phyloP scores from a whole-genome alignment of 2,797 vertebrate species.

The Periophthalmus magnuspinnatus region DNA sequence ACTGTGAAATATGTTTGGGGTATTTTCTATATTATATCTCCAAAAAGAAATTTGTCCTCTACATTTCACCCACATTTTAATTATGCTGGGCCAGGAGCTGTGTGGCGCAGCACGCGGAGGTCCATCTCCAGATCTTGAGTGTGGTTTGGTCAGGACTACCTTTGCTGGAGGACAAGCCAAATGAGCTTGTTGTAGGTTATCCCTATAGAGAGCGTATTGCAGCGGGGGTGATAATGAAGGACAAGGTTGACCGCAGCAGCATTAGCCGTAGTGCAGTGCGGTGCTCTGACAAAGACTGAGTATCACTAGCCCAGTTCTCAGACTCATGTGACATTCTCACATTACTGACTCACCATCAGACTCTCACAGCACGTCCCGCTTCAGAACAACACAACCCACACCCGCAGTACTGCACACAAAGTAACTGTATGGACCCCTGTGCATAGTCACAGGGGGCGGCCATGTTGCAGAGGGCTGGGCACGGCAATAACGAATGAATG shows the following conservation, averaged over 20 bases:
- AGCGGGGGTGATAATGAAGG: constrained; percentile 5
- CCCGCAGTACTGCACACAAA: constrained; percentile 10
- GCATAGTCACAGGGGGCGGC: constrained; percentile 14
- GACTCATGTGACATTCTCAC: constrained; percentile 75
- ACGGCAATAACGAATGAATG: constrained; percentile 47
- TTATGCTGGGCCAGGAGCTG: neutral
- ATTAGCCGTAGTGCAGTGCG: neutral
- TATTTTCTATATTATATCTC: too few species aligned
- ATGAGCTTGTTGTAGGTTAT: neutral
- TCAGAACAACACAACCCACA: constrained; percentile 42
- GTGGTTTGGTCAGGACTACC: neutral
- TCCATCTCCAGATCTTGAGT: neutral
- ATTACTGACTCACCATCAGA: constrained; percentile 72
- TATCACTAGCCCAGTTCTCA: constrained; percentile 57
- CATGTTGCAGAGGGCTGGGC: constrained; percentile 13
- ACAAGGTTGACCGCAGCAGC: constrained; percentile 22
- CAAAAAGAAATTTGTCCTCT: neutral
- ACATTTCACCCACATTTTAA: neutral
- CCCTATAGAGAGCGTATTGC: neutral
- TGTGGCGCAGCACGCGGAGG: neutral
- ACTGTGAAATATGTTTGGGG: too few species aligned
- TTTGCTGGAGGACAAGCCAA: neutral
- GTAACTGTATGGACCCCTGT: constrained; percentile 17
- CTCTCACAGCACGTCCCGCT: constrained; percentile 64
- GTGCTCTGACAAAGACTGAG: constrained; percentile 36